Evolutionary conservation across 2,888 invertebrate species (phyloP).

Genomic region (Galeopsomyia nigrocyanea): DNA sequence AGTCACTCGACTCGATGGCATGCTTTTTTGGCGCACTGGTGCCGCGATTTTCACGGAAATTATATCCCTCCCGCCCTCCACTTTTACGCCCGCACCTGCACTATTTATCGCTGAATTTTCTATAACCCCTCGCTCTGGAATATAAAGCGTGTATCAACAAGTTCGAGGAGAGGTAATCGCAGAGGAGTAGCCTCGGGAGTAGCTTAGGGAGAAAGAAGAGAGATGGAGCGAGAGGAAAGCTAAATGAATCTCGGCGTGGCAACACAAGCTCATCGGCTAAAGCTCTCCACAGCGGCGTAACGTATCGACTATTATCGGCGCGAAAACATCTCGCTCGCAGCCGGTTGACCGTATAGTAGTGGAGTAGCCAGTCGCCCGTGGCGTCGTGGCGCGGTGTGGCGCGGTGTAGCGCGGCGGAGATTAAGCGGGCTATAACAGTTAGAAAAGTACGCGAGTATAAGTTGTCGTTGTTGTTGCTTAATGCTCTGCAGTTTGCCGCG

Average conservation of each 20-base stretch:
- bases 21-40: too few relatives aligned
- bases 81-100: too few relatives aligned
- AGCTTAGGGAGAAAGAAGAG: too few relatives aligned
- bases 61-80: too few relatives aligned
- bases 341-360: too few relatives aligned
- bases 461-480: constrained; percentile 31
- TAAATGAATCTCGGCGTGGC: neutral
- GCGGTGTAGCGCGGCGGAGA: constrained; percentile 41
- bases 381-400: too few relatives aligned
- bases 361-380: too few relatives aligned
- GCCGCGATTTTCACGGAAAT: too few relatives aligned
- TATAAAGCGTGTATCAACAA: too few relatives aligned
- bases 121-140: neutral
- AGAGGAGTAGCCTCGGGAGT: too few relatives aligned
- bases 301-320: neutral
- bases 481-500: constrained; percentile 30
- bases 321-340: neutral
- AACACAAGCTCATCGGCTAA: neutral
- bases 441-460: constrained; percentile 45
- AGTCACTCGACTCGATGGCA: too few relatives aligned
- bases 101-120: neutral
- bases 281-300: constrained; percentile 23
- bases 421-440: constrained; percentile 55
- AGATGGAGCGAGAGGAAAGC: neutral
- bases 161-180: too few relatives aligned